Percentiles rank a stretch among this genome's conserved stretches.
Conservation (phyloP, 2,797 vertebrate species). For the Rachycentron canadum region DNA sequence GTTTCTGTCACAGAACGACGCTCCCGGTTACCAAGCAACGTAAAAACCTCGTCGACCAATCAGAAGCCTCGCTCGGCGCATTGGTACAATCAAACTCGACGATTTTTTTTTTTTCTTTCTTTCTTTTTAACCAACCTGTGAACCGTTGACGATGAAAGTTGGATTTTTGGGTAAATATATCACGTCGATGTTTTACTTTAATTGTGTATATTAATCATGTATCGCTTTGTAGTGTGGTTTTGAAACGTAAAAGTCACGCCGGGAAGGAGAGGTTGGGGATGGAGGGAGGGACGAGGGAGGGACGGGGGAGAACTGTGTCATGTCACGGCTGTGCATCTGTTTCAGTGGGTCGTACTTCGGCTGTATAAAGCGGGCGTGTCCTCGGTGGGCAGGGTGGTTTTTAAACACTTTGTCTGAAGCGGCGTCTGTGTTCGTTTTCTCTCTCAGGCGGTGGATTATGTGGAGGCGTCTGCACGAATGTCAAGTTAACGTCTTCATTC, state of each 20-base stretch:
- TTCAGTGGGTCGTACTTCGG: constrained; percentile 72
- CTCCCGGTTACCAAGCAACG: constrained; percentile 81
- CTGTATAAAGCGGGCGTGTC: constrained; percentile 79
- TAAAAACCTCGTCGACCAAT: constrained; percentile 81
- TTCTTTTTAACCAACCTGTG: no score
- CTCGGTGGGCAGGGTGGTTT: not conserved
- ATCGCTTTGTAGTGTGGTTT: not conserved
- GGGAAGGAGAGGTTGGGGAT: no score
- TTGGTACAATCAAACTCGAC: constrained; percentile 62
- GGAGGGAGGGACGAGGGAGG: no score
- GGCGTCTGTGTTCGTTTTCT: not conserved
- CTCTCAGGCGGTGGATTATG: constrained; percentile 60
- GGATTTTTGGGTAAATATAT: constrained; percentile 25
- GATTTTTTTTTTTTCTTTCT: no score
- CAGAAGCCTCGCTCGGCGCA: constrained; percentile 72
- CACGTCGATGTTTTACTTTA: not conserved
- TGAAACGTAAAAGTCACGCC: not conserved
- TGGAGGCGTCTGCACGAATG: constrained; percentile 60
- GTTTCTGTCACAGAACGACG: constrained; percentile 11
- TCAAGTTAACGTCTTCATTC: constrained; percentile 53
- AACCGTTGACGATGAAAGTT: not conserved
- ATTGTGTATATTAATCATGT: no score
- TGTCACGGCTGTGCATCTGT: constrained; percentile 33
- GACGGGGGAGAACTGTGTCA: constrained; percentile 55
- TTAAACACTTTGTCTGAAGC: constrained; percentile 33